Percentiles rank a stretch among this genome's conserved stretches.
phyloP scores from a whole-genome alignment of 2,797 vertebrate species.

The Neopelma chrysocephalum region DNA sequence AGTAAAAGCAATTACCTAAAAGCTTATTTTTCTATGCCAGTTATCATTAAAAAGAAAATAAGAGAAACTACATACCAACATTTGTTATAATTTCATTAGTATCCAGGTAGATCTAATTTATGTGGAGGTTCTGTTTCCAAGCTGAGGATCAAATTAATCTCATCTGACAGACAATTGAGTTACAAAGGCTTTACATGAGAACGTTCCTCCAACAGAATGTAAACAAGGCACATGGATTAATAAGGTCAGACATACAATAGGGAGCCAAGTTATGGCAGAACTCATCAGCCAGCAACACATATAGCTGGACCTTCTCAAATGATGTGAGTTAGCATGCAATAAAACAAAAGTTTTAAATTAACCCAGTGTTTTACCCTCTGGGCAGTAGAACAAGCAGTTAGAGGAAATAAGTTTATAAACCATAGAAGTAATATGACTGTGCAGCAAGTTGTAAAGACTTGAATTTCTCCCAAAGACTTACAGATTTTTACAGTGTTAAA shows the following conservation, averaged over 20 bases:
- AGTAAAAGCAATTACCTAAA: neutral
- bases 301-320: neutral
- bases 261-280: neutral
- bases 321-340: neutral
- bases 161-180: neutral
- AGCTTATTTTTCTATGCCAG: neutral
- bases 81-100: constrained; percentile 17
- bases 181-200: neutral
- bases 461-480: neutral
- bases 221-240: neutral
- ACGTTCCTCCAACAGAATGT: neutral
- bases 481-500: neutral
- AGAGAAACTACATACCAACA: neutral
- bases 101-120: constrained; percentile 27
- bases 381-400: neutral
- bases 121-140: constrained; percentile 25
- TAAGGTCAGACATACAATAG: neutral
- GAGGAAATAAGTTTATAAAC: neutral
- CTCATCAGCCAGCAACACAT: neutral
- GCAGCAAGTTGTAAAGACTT: neutral
- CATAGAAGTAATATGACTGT: neutral
- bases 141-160: constrained; percentile 9
- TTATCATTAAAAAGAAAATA: neutral
- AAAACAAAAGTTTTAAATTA: constrained; percentile 1
- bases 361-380: neutral